Percentiles rank a stretch among this genome's conserved stretches.
Evolutionary conservation across 2,888 invertebrate species (phyloP).

Genomic region (Patella pellucida): DNA sequence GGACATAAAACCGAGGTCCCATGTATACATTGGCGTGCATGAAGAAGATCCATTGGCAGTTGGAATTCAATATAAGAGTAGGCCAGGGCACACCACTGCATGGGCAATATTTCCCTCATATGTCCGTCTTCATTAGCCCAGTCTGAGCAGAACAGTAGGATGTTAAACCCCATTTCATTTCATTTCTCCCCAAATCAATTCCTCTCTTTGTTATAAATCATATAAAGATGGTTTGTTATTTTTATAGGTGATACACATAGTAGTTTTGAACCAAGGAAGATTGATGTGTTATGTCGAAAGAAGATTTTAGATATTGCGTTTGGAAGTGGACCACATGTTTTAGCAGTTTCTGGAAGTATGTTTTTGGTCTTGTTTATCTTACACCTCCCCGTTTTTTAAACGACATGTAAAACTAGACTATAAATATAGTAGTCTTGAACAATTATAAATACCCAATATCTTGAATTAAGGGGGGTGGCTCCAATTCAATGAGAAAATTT

Average conservation of each 20-base stretch:
- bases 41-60: too few species aligned
- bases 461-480: too few species aligned
- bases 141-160: background rate
- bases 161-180: background rate
- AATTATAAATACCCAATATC: too few species aligned
- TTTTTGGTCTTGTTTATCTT: background rate
- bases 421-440: too few species aligned
- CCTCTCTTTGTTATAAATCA: background rate
- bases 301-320: slow-evolving; percentile 74
- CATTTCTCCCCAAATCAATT: background rate
- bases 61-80: too few species aligned
- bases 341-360: slow-evolving; percentile 74
- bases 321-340: slow-evolving; percentile 77
- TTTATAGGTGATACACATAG: slow-evolving; percentile 73
- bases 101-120: background rate
- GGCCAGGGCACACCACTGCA: too few species aligned
- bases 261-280: slow-evolving; percentile 74
- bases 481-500: too few species aligned
- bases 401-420: too few species aligned
- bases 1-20: too few species aligned
- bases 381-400: too few species aligned
- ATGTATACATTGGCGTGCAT: too few species aligned
- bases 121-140: background rate
- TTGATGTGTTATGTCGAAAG: slow-evolving; percentile 74
- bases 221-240: background rate